Conservation (phyloP, 2,797 vertebrate species). For the Mus minutoides region DNA sequence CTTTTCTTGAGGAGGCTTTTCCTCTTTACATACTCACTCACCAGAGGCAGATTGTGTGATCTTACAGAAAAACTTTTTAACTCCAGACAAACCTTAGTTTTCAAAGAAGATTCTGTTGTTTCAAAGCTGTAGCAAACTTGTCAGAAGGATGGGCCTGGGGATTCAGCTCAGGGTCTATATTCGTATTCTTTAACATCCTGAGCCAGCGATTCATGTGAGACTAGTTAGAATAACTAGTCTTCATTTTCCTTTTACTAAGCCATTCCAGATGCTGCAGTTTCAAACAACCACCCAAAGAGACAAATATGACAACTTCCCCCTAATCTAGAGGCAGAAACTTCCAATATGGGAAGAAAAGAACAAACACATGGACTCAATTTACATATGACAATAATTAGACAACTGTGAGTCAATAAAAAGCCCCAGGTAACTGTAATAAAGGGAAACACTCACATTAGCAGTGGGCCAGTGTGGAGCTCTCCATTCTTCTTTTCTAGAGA, state of each 20-base stretch:
- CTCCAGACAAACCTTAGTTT: slow-evolving; percentile 15
- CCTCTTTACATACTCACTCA: not conserved
- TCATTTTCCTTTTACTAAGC: slow-evolving; percentile 14
- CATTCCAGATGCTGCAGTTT: not conserved
- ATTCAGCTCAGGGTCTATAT: slow-evolving; percentile 22
- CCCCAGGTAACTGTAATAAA: slow-evolving; percentile 34
- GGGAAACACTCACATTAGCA: slow-evolving; percentile 73
- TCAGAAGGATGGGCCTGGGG: not conserved
- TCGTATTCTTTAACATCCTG: not conserved
- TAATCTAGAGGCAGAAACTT: slow-evolving; percentile 27
- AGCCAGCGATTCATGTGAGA: not conserved
- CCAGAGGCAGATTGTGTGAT: not conserved
- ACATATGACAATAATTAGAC: not conserved
- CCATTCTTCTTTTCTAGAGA: slow-evolving; percentile 40
- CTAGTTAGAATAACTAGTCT: slow-evolving; percentile 27
- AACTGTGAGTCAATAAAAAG: slow-evolving; percentile 23
- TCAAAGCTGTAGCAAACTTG: not conserved
- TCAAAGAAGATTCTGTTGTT: slow-evolving; percentile 31
- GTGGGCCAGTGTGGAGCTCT: not conserved
- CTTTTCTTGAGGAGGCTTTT: not conserved
- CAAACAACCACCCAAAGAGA: not conserved
- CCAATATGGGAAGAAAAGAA: slow-evolving; percentile 53
- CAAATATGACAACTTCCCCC: not conserved
- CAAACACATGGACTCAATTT: slow-evolving; percentile 19
- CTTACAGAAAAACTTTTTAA: not conserved